phyloP scores from a whole-genome alignment of 2,888 invertebrate genomes.

The Lepeophtheirus nordmannii region DNA sequence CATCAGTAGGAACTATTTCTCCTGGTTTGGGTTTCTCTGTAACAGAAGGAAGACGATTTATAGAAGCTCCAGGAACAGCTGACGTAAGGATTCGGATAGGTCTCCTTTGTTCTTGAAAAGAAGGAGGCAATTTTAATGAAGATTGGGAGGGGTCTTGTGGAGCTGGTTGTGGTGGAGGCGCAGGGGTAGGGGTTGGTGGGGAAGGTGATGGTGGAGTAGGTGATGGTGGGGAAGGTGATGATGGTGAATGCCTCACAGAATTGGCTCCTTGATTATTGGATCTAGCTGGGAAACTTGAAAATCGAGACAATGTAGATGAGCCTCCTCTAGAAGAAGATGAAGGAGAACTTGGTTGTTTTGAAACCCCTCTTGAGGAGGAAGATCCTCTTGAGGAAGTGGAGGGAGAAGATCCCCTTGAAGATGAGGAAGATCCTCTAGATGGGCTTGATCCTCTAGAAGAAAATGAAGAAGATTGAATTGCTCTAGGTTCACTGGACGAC shows the following conservation, averaged over 20 bases:
- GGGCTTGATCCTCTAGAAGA: not conserved
- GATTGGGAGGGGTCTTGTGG: not conserved
- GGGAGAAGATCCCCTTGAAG: not conserved
- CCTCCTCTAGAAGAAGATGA: not conserved
- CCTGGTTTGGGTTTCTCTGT: conserved; percentile 2
- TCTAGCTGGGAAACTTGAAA: conserved; percentile 9
- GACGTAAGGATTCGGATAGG: not conserved
- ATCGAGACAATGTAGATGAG: not conserved
- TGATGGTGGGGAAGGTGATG: no score
- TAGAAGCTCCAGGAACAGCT: not conserved
- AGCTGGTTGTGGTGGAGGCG: not conserved
- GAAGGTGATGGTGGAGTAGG: not conserved
- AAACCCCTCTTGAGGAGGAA: not conserved
- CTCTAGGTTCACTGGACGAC: not conserved
- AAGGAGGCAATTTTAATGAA: not conserved
- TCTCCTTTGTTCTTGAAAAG: not conserved
- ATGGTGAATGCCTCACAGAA: no score
- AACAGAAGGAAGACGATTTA: conserved; percentile 1
- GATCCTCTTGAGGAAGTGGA: not conserved
- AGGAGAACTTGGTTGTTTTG: not conserved
- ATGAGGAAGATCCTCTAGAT: not conserved
- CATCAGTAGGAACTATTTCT: conserved; percentile 13
- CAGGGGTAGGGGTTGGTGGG: no score
- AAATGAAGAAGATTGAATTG: not conserved
- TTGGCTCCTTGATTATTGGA: not conserved